Conservation (phyloP, 2,113 vertebrate species). For the Xyliphius kryptos region DNA sequence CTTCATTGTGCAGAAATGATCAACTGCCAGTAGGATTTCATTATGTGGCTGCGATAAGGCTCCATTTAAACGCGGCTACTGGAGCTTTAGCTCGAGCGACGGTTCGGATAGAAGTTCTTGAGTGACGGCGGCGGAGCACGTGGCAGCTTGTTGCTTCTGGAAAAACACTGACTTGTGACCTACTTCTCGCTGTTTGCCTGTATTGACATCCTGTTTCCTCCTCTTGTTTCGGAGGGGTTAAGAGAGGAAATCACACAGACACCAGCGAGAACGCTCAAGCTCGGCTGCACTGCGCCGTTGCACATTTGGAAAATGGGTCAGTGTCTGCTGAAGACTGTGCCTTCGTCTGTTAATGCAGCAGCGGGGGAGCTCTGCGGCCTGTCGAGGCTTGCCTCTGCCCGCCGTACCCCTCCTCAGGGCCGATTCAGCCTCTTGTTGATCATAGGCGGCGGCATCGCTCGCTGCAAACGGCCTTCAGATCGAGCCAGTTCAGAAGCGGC, state of each 20-base stretch:
- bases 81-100: background rate
- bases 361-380: slow-evolving; percentile 47
- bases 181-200: slow-evolving; percentile 47
- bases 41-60: too few species aligned
- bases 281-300: slow-evolving; percentile 37
- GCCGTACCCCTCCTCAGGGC: slow-evolving; percentile 6
- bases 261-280: slow-evolving; percentile 3
- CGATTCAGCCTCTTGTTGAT: slow-evolving; percentile 25
- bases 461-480: too few species aligned
- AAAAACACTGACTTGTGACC: slow-evolving; percentile 28
- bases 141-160: slow-evolving; percentile 41
- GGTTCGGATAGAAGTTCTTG: background rate
- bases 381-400: slow-evolving; percentile 53
- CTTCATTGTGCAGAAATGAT: too few species aligned
- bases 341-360: too few species aligned
- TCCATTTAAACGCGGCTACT: background rate
- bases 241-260: slow-evolving; percentile 22
- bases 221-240: slow-evolving; percentile 42
- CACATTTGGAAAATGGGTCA: slow-evolving; percentile 64
- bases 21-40: too few species aligned
- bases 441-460: slow-evolving; percentile 12
- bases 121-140: slow-evolving; percentile 15
- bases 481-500: too few species aligned
- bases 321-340: too few species aligned
- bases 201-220: slow-evolving; percentile 43